Evolutionary conservation across 2,797 vertebrate genomes (phyloP).

Genomic region (Mormyrus hasselquistii): DNA sequence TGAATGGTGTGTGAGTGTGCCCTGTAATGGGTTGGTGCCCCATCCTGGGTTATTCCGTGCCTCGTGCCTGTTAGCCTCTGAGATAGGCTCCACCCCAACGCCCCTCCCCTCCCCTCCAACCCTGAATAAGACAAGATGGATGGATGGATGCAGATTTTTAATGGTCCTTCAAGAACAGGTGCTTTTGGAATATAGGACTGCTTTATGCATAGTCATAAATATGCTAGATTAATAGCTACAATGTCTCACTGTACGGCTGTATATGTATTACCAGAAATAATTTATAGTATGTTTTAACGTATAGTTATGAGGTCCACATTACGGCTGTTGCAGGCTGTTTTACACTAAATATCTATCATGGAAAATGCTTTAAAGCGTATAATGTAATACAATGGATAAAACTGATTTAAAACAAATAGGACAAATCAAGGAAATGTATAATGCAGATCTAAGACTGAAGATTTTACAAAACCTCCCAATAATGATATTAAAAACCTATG

Average conservation of each 20-base stretch:
- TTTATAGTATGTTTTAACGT: background rate
- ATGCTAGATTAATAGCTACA: background rate
- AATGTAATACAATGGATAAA: background rate
- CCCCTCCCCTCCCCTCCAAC: too few species aligned
- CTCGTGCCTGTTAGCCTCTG: background rate
- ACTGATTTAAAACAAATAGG: background rate
- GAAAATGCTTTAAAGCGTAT: background rate
- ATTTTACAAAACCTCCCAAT: background rate
- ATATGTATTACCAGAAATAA: background rate
- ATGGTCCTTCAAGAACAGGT: background rate
- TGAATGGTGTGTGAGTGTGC: background rate
- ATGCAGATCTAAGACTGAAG: background rate
- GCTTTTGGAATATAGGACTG: background rate
- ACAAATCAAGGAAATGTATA: background rate
- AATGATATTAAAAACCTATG: background rate
- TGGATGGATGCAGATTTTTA: background rate
- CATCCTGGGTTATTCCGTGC: background rate
- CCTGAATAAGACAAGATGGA: background rate
- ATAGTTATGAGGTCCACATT: background rate
- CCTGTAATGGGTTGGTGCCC: background rate
- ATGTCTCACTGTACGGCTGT: background rate
- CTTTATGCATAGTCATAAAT: background rate
- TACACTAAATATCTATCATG: background rate
- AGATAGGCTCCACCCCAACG: background rate
- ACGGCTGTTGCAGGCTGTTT: background rate